Percentiles rank a stretch among this genome's conserved stretches.
Evolutionary conservation across 2,113 vertebrate species (phyloP).

Genomic region (Indri indri): DNA sequence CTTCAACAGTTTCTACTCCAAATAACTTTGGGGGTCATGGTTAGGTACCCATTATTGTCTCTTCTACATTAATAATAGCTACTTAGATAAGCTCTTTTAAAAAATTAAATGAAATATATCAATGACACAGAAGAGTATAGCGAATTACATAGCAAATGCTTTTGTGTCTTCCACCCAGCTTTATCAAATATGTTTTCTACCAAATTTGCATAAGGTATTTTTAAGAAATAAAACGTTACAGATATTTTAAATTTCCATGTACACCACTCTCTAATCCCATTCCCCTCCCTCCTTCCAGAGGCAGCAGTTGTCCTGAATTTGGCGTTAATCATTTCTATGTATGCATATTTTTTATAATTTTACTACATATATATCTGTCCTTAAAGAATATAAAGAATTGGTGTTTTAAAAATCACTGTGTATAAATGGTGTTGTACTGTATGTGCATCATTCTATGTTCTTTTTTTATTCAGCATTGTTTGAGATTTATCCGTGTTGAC

Average conservation of each 20-base stretch:
- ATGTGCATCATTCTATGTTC: not conserved
- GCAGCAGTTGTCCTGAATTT: not conserved
- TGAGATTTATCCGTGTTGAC: not conserved
- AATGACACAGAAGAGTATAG: not conserved
- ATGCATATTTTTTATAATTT: constrained; percentile 15
- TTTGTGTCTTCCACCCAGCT: not conserved
- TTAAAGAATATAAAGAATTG: not conserved
- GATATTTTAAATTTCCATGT: not conserved
- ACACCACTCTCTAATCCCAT: not conserved
- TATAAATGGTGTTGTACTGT: not conserved
- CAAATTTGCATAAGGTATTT: not conserved
- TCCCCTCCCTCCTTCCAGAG: not conserved
- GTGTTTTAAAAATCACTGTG: not conserved
- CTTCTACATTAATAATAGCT: not conserved
- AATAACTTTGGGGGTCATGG: not conserved
- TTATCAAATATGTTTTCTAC: not conserved
- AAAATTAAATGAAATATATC: not conserved
- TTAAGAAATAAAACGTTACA: not conserved
- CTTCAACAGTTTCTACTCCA: not conserved
- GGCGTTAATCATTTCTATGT: not conserved
- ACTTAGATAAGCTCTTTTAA: not conserved
- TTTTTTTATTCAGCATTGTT: not conserved
- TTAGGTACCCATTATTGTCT: not conserved
- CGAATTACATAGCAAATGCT: not conserved
- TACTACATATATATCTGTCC: not conserved